Percentiles rank a stretch among this genome's conserved stretches.
phyloP scores from a whole-genome alignment of 2,113 vertebrate species.

The Forbesichthys agassizii region DNA sequence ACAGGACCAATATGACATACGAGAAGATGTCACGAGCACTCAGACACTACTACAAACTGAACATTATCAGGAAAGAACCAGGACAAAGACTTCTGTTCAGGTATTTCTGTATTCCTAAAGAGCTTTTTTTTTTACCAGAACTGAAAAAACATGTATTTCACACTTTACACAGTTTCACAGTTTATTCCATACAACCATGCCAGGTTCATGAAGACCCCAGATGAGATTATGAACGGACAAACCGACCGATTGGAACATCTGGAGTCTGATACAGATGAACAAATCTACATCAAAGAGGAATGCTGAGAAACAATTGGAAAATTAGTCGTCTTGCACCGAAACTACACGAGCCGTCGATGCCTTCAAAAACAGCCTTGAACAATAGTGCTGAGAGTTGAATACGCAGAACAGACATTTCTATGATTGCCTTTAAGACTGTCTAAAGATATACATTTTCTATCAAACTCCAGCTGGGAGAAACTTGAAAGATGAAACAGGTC shows the following conservation, averaged over 20 bases:
- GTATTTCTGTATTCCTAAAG: constrained; percentile 40
- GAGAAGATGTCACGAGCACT: constrained; percentile 99
- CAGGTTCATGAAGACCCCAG: constrained; percentile 99
- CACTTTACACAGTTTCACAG: not conserved
- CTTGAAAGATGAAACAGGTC: not conserved
- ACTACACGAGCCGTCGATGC: constrained; percentile 70
- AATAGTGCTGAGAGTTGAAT: constrained; percentile 35
- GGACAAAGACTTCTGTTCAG: constrained; percentile 92
- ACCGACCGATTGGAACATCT: constrained; percentile 94
- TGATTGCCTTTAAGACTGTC: constrained; percentile 42
- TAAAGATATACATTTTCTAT: constrained; percentile 28
- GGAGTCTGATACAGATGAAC: constrained; percentile 94
- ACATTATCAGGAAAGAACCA: constrained; percentile 98
- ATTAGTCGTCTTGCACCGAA: constrained; percentile 16
- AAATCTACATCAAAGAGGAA: constrained; percentile 94
- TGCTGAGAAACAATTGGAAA: constrained; percentile 78
- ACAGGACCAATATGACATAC: constrained; percentile 99
- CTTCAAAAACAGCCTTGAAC: constrained; percentile 67
- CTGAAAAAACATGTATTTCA: not conserved
- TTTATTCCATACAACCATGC: not conserved
- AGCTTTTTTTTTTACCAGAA: not conserved
- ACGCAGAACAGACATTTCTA: constrained; percentile 17
- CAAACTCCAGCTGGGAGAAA: constrained; percentile 26
- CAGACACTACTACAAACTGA: constrained; percentile 99
- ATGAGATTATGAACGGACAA: constrained; percentile 97